Base-by-base conservation (phyloP, 1,140 invertebrate genomes). In the Penaeus chinensis region DNA sequence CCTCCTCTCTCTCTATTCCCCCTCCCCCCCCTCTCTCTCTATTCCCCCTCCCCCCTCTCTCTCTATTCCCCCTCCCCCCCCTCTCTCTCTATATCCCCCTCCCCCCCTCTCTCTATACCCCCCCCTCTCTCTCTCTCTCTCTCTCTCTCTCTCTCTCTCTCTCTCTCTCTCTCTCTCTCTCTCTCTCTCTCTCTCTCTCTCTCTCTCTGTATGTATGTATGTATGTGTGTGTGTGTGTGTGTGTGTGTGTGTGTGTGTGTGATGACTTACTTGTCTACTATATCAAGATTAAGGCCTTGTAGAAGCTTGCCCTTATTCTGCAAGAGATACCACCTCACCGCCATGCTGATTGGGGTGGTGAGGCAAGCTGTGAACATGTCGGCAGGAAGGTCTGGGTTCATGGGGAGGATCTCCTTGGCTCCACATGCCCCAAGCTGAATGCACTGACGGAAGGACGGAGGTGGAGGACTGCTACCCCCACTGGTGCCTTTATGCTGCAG, bases 361-460 rank as follows among this genome's bases (percentile, higher is more conserved):
- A 99, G 94, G 92, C 98, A 99, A 32, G 98, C 95, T 32, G 99
- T 99, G 93, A 99, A 99, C 74, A 99, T 94, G 94, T 99, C 99
- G 22, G 98, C 98, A n/a, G 99, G 99, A 90, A 99, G 93, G 92
- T 99, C 97, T 32, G 98, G 96, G 94, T 99, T 98, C 97, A 99
- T 98, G 10, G 99, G 99, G 89, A 99, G 94, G 89, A 96, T 95
- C 93, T 99, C 97, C 91, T 96, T 96, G 22, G 95, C 95, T 54
- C 95, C 95, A 93, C 99, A 99, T 27, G 99, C 98, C 42, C 96
- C 99, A 90, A 99, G 93, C 92, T 99, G 98, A 91, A 99, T 99
- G 92, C 98, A 99, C 92, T 90, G 89, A 16, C 65, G 47, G 62
- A 84, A 89, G 24, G 87, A 80, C n/a, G 87, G 82, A 24, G 87